phyloP scores from a whole-genome alignment of 2,797 vertebrate genomes.

The Lepilemur ruficaudatus region DNA sequence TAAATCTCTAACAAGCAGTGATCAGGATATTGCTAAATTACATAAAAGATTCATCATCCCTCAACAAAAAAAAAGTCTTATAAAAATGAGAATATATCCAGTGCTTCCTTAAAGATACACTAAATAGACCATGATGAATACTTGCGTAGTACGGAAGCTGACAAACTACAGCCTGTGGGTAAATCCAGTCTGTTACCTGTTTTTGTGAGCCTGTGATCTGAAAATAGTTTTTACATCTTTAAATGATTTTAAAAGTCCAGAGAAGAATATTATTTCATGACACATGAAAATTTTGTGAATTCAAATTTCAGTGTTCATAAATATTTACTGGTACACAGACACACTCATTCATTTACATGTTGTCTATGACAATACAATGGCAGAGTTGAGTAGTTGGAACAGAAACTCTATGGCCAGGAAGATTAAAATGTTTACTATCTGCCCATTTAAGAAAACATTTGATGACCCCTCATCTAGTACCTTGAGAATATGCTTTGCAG shows the following conservation, averaged over 20 bases:
- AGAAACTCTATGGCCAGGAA: not conserved
- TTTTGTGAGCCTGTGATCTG: not conserved
- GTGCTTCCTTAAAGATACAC: not conserved
- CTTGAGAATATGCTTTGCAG: not conserved
- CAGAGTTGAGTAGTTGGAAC: not conserved
- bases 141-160: not conserved
- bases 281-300: not conserved
- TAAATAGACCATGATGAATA: not conserved
- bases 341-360: not conserved
- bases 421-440: not conserved
- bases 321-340: not conserved
- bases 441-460: not conserved
- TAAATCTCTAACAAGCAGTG: not conserved
- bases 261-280: not conserved
- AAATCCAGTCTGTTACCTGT: not conserved
- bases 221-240: not conserved
- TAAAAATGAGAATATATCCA: not conserved
- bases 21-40: not conserved
- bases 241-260: not conserved
- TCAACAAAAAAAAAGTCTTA: constrained; percentile 1
- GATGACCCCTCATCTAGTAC: not conserved
- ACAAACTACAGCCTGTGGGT: not conserved
- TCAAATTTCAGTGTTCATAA: not conserved
- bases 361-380: not conserved
- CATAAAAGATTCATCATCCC: not conserved